Percentiles rank a stretch among this genome's conserved stretches.
Evolutionary conservation across 2,113 vertebrate species (phyloP).

Genomic region (Sylvia atricapilla): DNA sequence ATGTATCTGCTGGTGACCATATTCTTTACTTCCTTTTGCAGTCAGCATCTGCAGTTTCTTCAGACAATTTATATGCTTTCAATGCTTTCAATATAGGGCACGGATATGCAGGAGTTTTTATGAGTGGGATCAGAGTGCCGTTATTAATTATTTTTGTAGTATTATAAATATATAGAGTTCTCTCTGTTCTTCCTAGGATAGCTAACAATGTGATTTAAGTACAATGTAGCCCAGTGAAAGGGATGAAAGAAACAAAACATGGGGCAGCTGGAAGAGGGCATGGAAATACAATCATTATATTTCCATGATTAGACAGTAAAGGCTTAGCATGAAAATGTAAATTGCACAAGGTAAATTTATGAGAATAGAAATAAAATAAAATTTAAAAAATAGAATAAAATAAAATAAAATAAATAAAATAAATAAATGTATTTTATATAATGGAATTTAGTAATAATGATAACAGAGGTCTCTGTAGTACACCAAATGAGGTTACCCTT

Average conservation of each 20-base stretch:
- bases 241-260: not conserved
- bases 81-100: not conserved
- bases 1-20: not conserved
- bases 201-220: not conserved
- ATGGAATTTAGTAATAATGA: not conserved
- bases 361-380: not conserved
- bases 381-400: not conserved
- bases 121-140: not conserved
- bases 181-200: not conserved
- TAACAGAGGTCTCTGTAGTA: constrained; percentile 10
- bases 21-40: not conserved
- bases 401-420: not conserved
- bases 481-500: not conserved
- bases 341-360: not conserved
- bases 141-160: not conserved
- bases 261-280: not conserved
- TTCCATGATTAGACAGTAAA: not conserved
- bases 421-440: not conserved
- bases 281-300: too few relatives aligned
- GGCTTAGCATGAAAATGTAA: not conserved
- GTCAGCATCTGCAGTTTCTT: not conserved
- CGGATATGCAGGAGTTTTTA: not conserved
- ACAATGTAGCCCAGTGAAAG: not conserved
- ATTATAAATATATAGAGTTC: not conserved
- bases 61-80: not conserved